phyloP scores from a whole-genome alignment of 2,888 invertebrate genomes.

The Hydraecia micacea region DNA sequence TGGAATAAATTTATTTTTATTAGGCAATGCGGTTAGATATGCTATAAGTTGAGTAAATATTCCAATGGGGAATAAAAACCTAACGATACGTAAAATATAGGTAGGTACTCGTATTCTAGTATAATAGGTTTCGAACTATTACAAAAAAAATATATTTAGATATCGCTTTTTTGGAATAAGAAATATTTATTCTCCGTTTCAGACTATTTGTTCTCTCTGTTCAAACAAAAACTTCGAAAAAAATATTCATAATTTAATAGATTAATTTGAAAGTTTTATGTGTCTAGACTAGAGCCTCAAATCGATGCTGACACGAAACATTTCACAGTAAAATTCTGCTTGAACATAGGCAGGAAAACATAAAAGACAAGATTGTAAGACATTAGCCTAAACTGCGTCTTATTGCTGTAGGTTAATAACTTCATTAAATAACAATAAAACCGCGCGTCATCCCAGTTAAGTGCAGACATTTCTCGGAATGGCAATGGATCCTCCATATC shows the following conservation, averaged over 20 bases:
- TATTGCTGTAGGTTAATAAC: slow-evolving; percentile 43
- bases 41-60: not conserved
- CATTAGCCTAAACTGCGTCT: slow-evolving; percentile 17
- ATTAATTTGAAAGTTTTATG: slow-evolving; percentile 28
- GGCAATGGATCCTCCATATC: slow-evolving; percentile 55
- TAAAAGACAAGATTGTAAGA: slow-evolving; percentile 8
- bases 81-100: not conserved
- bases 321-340: not conserved
- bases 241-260: slow-evolving; percentile 31
- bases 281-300: slow-evolving; percentile 27
- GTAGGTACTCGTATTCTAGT: not conserved
- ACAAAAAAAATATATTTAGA: not conserved
- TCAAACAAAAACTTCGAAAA: slow-evolving; percentile 14
- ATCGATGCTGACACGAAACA: slow-evolving; percentile 17
- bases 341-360: slow-evolving; percentile 13
- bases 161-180: not conserved
- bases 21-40: not conserved
- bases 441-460: slow-evolving; percentile 34
- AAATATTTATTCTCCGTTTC: slow-evolving; percentile 8
- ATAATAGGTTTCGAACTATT: too few relatives aligned
- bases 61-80: not conserved
- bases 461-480: slow-evolving; percentile 55
- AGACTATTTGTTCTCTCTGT: not conserved
- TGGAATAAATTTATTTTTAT: slow-evolving; percentile 22
- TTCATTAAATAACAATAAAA: slow-evolving; percentile 62